Base-by-base conservation (phyloP, 2,888 invertebrate species). In the Chouioia cunea region DNA sequence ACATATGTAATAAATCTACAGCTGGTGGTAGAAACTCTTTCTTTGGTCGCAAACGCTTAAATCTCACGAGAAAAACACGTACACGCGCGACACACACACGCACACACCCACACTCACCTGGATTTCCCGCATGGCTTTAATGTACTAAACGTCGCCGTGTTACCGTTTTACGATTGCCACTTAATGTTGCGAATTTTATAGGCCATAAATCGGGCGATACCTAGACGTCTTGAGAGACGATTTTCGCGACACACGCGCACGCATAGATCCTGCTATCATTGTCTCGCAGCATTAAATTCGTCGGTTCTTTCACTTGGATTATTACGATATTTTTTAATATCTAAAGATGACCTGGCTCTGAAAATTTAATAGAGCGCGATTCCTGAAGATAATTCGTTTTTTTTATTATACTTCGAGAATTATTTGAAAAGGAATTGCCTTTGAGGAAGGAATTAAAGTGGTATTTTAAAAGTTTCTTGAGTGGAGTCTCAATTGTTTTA, bases 161-260 rank as follows among this genome's bases (percentile, higher is more conserved):
- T 36, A 36, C 23, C 14, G 18, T 20, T 72, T 72, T 72, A 72
- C 72, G 68, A 69, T 56, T 44, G 56, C 47, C 10, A 65, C 46
- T 72, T 68, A 72, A 69, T 69, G 72, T 60, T 65, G 57, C 65
- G 47, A 27, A 22, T 72, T 72, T 72, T 72, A 72, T 72, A 65
- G 68, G 65, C 60, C 68, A 47, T 72, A 68, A 72, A 68, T 69
- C 57, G 64, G 48, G 50, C 54, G 52, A 58, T 53, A 27, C 22
- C 43, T 8, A 10, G 56, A 16, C 44, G 52, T 48, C 65, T 69
- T 43, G 54, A 59, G 50, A 68, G 60, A 27, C 67, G 67, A 68
- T 72, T 72, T 72, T 69, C 56, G 27, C 54, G 60, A 63, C n/a
- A 57, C 50, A 57, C 63, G 16, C 4, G 46, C 44, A 44, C 50